Conservation (phyloP, 1,140 invertebrate genomes). For the Sinella curviseta region DNA sequence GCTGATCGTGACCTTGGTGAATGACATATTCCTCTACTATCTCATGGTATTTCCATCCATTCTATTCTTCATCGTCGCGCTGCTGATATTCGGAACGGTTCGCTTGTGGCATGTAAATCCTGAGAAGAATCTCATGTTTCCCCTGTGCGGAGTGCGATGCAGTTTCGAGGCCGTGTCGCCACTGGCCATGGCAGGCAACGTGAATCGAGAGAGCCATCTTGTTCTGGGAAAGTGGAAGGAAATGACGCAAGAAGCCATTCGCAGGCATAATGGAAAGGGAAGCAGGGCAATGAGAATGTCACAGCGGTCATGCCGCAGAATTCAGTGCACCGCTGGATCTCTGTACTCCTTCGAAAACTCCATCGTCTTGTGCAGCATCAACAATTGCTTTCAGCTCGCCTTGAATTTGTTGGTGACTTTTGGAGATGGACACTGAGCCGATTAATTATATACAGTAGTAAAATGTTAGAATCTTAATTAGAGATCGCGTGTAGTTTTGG, state of each 20-base stretch:
- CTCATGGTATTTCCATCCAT: no score
- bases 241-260: not conserved
- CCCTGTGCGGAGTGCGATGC: slow-evolving; percentile 12
- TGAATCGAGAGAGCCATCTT: not conserved
- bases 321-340: slow-evolving; percentile 30
- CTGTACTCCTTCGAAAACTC: slow-evolving; percentile 34
- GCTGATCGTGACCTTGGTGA: not conserved
- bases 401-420: not conserved
- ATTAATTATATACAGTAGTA: no score
- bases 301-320: not conserved
- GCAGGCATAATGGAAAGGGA: not conserved
- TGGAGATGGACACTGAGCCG: no score
- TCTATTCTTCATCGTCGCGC: no score
- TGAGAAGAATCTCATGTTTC: no score
- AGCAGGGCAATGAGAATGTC: not conserved
- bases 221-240: not conserved
- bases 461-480: no score
- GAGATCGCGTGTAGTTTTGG: no score
- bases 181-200: slow-evolving; percentile 19
- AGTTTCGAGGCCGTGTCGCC: slow-evolving; percentile 1
- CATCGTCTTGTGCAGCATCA: slow-evolving; percentile 13
- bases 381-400: slow-evolving; percentile 24
- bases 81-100: no score
- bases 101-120: no score
- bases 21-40: not conserved